Evolutionary conservation across 1,140 invertebrate genomes (phyloP), one percentile per base, ranked within the genome.

Genomic region (Ylistrum balloti): DNA sequence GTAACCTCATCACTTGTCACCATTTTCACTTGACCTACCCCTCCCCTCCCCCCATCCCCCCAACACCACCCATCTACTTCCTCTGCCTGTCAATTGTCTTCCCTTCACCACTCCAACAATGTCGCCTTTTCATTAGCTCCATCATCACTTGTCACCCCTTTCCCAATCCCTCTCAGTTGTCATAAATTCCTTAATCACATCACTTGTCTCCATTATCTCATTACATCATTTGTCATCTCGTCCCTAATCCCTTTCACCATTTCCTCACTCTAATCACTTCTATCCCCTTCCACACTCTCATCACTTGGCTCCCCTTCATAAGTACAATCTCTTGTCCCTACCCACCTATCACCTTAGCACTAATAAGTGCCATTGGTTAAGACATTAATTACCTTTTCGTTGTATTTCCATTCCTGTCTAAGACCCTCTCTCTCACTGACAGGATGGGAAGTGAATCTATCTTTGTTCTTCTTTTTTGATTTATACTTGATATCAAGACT

Each of bases 261-360:
- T 56, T 88, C 32, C 33, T 20, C 32, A 33, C 91, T 28, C 32
- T 17, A 86, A 38, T 92, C 56, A 87, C 85, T 85, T 74, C 34
- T 13, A 1, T n/a, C 9, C n/a, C 88, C 88, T 34, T 90, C 90
- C 90, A 28, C 56, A 9, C 5, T n/a, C 5, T 3, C 22, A 74
- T 74, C 56, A 17, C 17, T 17, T 13, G 41, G 20, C n/a, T n/a
- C n/a, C n/a, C n/a, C n/a, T n/a, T n/a, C n/a, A n/a, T n/a, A n/a
- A n/a, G n/a, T n/a, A n/a, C n/a, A n/a, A n/a, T n/a, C n/a, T n/a
- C n/a, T n/a, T n/a, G n/a, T n/a, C n/a, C n/a, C n/a, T n/a, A n/a
- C n/a, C n/a, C n/a, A n/a, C n/a, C n/a, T n/a, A n/a, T n/a, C n/a
- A n/a, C n/a, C n/a, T n/a, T n/a, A n/a, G n/a, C n/a, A n/a, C n/a